A percentile compares a stretch with the other conserved stretches of the same genome.
These are phyloP conservation scores for Orius insidiosus DNA, from an alignment of 1,140 invertebrate genomes.

Conservation along the genomic window DNA sequence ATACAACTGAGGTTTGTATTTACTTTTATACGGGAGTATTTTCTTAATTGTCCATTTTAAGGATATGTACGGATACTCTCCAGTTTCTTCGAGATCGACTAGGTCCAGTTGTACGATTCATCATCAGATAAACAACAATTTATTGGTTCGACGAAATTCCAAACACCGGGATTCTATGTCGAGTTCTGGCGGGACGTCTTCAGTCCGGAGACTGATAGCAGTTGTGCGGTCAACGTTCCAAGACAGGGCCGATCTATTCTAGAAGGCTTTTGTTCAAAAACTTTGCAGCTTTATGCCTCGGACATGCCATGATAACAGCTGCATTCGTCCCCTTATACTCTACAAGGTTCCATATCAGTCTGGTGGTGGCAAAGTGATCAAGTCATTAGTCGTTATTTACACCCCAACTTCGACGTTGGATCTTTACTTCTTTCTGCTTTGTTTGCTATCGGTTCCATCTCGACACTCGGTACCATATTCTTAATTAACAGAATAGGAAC, in stretches of 20 bases:
- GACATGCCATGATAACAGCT: slow-evolving; percentile 38
- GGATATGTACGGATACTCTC: slow-evolving; percentile 41
- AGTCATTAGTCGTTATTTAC: slow-evolving; percentile 8
- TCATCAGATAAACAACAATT: slow-evolving; percentile 24
- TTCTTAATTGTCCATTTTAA: slow-evolving; percentile 1
- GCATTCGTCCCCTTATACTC: slow-evolving; percentile 42
- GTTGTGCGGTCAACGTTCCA: slow-evolving; percentile 27
- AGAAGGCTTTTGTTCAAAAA: slow-evolving; percentile 28
- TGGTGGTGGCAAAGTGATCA: slow-evolving; percentile 23
- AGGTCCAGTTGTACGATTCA: slow-evolving; percentile 28
- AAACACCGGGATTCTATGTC: slow-evolving; percentile 41
- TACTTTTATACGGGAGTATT: background rate
- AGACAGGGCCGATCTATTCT: slow-evolving; percentile 27
- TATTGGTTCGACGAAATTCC: slow-evolving; percentile 22
- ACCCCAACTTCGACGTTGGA: slow-evolving; percentile 27
- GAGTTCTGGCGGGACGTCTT: slow-evolving; percentile 47
- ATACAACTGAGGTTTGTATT: slow-evolving; percentile 10
- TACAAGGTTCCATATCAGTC: slow-evolving; percentile 28
- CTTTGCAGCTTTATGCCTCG: slow-evolving; percentile 35
- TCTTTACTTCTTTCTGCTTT: slow-evolving; percentile 33
- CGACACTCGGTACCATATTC: slow-evolving; percentile 32
- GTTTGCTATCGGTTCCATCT: slow-evolving; percentile 33
- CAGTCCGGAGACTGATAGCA: slow-evolving; percentile 43
- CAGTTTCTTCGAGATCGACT: slow-evolving; percentile 34
- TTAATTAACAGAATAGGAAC: slow-evolving; percentile 36